Percentiles rank a stretch among this genome's conserved stretches.
Evolutionary conservation across 2,797 vertebrate genomes (phyloP).

Genomic region (Rhabdophis nuchalis): DNA sequence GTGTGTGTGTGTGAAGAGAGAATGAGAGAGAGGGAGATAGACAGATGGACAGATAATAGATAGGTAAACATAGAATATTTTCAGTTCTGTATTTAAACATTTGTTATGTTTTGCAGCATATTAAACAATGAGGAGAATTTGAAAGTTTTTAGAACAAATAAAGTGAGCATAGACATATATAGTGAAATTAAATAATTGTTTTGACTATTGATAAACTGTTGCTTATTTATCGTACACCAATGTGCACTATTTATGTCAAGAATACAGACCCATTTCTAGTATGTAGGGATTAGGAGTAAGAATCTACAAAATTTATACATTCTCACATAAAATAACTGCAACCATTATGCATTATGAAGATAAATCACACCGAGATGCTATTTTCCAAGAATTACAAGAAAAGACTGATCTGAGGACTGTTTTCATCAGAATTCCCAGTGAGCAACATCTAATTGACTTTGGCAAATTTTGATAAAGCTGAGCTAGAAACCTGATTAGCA

Average conservation of each 20-base stretch:
- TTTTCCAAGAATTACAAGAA: neutral
- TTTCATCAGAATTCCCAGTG: neutral
- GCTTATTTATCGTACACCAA: neutral
- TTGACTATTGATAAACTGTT: rapidly evolving
- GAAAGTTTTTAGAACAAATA: slow-evolving; percentile 4
- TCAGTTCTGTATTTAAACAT: slow-evolving; percentile 56
- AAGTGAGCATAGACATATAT: neutral
- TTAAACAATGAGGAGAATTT: neutral
- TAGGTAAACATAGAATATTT: slow-evolving; percentile 27
- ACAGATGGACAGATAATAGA: neutral
- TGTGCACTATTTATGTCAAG: neutral
- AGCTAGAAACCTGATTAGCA: neutral
- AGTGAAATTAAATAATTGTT: neutral
- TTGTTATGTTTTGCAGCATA: neutral
- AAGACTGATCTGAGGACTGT: neutral
- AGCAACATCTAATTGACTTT: neutral
- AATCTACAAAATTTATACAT: neutral
- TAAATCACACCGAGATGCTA: neutral
- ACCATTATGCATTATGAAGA: neutral
- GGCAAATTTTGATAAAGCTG: neutral
- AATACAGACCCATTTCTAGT: neutral
- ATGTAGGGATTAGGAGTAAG: neutral
- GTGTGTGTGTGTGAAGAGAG: neutral
- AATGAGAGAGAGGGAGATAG: neutral
- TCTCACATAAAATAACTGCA: neutral